These are phyloP conservation scores for Poecilia latipinna DNA, from an alignment of 2,113 vertebrate genomes.

Conservation along the genomic window DNA sequence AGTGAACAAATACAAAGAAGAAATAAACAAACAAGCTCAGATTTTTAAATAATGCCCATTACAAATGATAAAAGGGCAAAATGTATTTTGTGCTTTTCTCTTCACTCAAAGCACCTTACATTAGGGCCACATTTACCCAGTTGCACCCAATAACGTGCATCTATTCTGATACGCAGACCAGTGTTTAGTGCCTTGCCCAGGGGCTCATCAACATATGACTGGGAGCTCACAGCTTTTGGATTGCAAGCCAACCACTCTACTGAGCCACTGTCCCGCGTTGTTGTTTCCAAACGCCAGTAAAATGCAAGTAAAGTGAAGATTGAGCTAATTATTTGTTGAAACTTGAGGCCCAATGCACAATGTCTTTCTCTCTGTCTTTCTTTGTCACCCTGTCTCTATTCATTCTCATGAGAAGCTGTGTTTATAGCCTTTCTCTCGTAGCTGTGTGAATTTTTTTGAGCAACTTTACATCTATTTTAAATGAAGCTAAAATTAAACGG, in stretches of 20 bases:
- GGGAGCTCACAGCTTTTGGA: too few species aligned
- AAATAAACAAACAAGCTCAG: conserved; percentile 18
- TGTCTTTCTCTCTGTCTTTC: background rate
- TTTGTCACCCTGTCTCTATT: too few species aligned
- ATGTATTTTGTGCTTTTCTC: background rate
- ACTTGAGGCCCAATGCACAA: background rate
- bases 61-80: background rate
- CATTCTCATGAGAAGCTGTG: background rate
- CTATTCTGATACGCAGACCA: too few species aligned
- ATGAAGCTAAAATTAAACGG: background rate
- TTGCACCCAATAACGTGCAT: too few species aligned
- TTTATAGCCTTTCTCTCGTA: background rate
- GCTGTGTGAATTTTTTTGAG: background rate
- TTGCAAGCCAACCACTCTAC: too few species aligned
- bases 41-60: conserved; percentile 9
- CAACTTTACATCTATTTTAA: background rate
- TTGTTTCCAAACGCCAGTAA: background rate
- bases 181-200: too few species aligned
- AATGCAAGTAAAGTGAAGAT: background rate
- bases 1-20: conserved; percentile 43
- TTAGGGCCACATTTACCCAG: too few species aligned
- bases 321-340: background rate
- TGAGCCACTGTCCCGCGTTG: too few species aligned
- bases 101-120: too few species aligned
- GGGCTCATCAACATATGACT: too few species aligned